Evolutionary conservation across 2,888 invertebrate species (phyloP).

Genomic region (Orthosia incerta): DNA sequence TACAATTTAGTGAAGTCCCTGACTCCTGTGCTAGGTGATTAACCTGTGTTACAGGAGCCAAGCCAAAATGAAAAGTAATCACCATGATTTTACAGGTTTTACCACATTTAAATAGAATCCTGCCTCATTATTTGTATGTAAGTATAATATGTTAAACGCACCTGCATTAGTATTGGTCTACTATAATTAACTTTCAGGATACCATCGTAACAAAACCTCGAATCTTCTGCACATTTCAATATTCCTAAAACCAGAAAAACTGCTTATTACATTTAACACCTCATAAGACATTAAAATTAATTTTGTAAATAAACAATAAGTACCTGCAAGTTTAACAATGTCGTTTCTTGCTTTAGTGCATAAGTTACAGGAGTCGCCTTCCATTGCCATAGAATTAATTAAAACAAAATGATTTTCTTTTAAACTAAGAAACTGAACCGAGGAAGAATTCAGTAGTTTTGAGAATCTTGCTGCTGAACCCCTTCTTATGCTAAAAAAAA

Average conservation of each 20-base stretch:
- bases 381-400: constrained; percentile 99
- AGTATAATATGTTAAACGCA: constrained; percentile 70
- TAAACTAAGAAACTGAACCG: constrained; percentile 93
- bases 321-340: constrained; percentile 92
- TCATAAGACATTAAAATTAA: background rate
- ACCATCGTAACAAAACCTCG: constrained; percentile 74
- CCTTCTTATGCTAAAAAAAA: constrained; percentile 83
- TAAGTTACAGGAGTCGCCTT: constrained; percentile 97
- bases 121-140: background rate
- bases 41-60: no score
- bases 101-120: no score
- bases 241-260: constrained; percentile 72
- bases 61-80: constrained; percentile 65
- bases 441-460: constrained; percentile 93
- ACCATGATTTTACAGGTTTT: background rate
- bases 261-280: background rate
- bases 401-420: constrained; percentile 96
- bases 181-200: constrained; percentile 91
- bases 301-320: background rate
- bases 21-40: no score
- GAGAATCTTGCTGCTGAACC: constrained; percentile 93
- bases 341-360: constrained; percentile 94
- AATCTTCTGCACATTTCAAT: constrained; percentile 77
- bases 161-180: constrained; percentile 95
- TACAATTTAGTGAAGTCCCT: no score